These are phyloP conservation scores for Ptychochromis oligacanthus DNA, from an alignment of 2,113 vertebrate genomes.

Conservation along the genomic window DNA sequence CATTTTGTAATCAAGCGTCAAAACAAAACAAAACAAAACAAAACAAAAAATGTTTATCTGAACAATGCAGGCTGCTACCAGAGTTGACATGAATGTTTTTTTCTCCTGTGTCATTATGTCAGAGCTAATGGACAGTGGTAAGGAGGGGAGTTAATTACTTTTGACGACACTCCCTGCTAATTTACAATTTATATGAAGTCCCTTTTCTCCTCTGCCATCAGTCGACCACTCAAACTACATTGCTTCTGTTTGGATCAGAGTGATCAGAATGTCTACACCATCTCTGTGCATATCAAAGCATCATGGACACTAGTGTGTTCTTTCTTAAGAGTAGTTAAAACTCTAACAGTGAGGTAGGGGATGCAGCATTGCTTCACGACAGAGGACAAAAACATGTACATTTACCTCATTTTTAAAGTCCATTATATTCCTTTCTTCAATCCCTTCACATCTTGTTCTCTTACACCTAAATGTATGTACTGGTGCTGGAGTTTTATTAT, in stretches of 20 bases:
- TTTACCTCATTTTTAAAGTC: not conserved
- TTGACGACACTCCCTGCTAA: slow-evolving; percentile 93
- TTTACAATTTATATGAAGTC: slow-evolving; percentile 91
- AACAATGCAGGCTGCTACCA: slow-evolving; percentile 91
- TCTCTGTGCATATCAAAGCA: slow-evolving; percentile 77
- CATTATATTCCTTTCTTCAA: not conserved
- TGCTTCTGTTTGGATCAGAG: slow-evolving; percentile 48
- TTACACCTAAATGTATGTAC: not conserved
- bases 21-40: slow-evolving; percentile 75
- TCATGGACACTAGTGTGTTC: slow-evolving; percentile 71
- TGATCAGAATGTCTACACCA: slow-evolving; percentile 83
- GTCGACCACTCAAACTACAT: slow-evolving; percentile 84
- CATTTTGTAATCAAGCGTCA: slow-evolving; percentile 92
- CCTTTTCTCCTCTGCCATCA: slow-evolving; percentile 87
- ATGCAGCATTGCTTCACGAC: not conserved
- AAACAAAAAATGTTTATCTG: slow-evolving; percentile 92
- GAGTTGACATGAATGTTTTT: slow-evolving; percentile 89
- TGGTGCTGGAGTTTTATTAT: not conserved
- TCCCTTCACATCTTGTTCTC: not conserved
- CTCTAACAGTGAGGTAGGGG: slow-evolving; percentile 11
- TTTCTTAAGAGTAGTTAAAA: slow-evolving; percentile 26
- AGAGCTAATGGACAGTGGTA: slow-evolving; percentile 90
- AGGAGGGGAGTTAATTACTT: slow-evolving; percentile 94
- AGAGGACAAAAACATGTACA: not conserved
- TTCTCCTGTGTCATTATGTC: slow-evolving; percentile 88